Conservation (phyloP, 2,797 vertebrate genomes). For the Pseudochromis fuscus region DNA sequence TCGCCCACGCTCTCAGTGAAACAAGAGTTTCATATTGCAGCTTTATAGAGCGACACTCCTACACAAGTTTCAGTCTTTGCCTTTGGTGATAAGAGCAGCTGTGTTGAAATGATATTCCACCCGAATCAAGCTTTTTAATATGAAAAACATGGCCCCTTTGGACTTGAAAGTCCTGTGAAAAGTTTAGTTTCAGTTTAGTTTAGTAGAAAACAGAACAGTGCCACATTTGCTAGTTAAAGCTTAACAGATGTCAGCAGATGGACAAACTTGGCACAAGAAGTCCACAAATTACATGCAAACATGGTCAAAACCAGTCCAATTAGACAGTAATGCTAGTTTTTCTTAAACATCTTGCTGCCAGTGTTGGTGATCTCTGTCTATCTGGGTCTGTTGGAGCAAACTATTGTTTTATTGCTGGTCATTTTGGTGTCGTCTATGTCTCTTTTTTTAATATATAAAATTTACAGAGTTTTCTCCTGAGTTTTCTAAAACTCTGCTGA, state of each 20-base stretch:
- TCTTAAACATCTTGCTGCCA: not conserved
- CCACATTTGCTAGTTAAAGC: constrained; percentile 9
- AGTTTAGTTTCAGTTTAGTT: not conserved
- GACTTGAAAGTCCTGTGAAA: not conserved
- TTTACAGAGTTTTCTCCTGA: too few species aligned
- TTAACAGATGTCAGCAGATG: not conserved
- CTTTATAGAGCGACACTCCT: constrained; percentile 12
- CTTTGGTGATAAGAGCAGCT: constrained; percentile 31
- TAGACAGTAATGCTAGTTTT: not conserved
- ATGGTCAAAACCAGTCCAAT: not conserved
- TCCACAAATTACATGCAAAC: not conserved
- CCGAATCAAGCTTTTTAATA: not conserved
- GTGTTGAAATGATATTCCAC: constrained; percentile 17
- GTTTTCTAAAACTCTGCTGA: too few species aligned
- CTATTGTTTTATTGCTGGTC: too few species aligned
- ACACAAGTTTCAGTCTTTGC: constrained; percentile 53
- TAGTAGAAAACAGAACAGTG: not conserved
- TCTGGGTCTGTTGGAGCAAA: too few species aligned
- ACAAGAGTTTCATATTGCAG: constrained; percentile 50
- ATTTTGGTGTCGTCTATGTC: too few species aligned
- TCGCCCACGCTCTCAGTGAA: constrained; percentile 67
- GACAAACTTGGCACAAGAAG: not conserved
- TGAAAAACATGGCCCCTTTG: not conserved
- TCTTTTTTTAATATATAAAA: too few species aligned
- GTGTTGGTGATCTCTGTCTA: too few species aligned